Evolutionary conservation across 2,888 invertebrate genomes (phyloP).

Genomic region (Acronicta aceris): DNA sequence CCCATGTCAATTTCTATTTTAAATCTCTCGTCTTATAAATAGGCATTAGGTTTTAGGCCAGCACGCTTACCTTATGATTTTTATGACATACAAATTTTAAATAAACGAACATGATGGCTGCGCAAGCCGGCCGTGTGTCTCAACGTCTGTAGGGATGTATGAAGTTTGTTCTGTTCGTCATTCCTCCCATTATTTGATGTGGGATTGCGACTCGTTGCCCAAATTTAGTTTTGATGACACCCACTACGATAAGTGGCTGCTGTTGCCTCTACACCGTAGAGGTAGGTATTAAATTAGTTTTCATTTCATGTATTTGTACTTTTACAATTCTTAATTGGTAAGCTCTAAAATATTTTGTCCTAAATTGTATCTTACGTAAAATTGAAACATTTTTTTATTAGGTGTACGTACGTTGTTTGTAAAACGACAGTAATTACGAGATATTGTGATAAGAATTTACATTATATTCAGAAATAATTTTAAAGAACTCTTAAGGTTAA

Average conservation of each 20-base stretch:
- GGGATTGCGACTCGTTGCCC: conserved; percentile 78
- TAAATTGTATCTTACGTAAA: not conserved
- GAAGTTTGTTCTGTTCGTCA: conserved; percentile 82
- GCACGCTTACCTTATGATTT: too few relatives aligned
- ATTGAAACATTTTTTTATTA: too few relatives aligned
- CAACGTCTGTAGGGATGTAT: conserved; percentile 63
- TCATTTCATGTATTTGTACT: conserved; percentile 20
- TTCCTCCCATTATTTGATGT: conserved; percentile 83
- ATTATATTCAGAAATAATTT: too few relatives aligned
- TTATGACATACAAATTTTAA: too few relatives aligned
- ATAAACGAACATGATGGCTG: conserved; percentile 21
- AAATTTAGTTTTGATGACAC: conserved; percentile 83
- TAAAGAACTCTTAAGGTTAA: not conserved
- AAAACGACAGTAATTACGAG: too few relatives aligned
- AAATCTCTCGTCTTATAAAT: too few relatives aligned
- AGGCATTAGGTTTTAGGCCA: too few relatives aligned
- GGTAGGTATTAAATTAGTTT: conserved; percentile 64
- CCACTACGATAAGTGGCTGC: conserved; percentile 69
- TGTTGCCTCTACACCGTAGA: conserved; percentile 66
- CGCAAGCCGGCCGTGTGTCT: conserved; percentile 55
- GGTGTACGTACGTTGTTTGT: too few relatives aligned
- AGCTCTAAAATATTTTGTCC: not conserved
- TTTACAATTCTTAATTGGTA: not conserved
- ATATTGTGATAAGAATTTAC: too few relatives aligned
- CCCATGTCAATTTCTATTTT: too few relatives aligned